A percentile compares a stretch with the other conserved stretches of the same genome.
These are phyloP conservation scores for Oenanthe oenanthe DNA, from an alignment of 2,113 vertebrate genomes.

Conservation along the genomic window DNA sequence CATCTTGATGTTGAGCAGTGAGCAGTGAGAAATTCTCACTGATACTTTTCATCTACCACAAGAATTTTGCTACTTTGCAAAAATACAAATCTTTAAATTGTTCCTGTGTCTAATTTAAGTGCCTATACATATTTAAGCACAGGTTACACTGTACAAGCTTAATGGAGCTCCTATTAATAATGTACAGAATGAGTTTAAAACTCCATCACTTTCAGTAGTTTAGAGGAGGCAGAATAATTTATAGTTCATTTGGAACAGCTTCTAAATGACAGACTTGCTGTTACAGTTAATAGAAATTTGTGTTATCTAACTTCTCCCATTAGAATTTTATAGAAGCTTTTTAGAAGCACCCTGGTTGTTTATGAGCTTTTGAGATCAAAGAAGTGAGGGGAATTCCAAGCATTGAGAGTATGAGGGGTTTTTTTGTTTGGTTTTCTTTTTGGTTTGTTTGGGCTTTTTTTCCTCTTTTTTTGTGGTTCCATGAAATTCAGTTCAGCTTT, in stretches of 20 bases:
- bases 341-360: neutral
- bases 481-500: neutral
- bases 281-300: neutral
- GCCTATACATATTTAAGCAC: neutral
- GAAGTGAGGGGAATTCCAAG: slow-evolving; percentile 41
- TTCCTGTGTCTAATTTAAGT: neutral
- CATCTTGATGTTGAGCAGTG: neutral
- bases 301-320: neutral
- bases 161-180: neutral
- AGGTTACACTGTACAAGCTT: neutral
- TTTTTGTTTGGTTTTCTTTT: neutral
- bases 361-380: slow-evolving; percentile 30
- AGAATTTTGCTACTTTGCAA: neutral
- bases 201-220: neutral
- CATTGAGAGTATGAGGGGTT: neutral
- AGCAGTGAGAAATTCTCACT: neutral
- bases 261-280: neutral
- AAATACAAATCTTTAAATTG: neutral
- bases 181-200: neutral
- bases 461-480: neutral
- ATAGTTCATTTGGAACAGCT: neutral
- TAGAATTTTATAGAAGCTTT: neutral
- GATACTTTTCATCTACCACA: neutral
- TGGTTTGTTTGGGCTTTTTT: neutral
- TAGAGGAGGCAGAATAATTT: neutral